Evolutionary conservation across 2,113 vertebrate species (phyloP), one percentile per base, ranked within the genome.

Genomic region (Gambusia holbrooki): DNA sequence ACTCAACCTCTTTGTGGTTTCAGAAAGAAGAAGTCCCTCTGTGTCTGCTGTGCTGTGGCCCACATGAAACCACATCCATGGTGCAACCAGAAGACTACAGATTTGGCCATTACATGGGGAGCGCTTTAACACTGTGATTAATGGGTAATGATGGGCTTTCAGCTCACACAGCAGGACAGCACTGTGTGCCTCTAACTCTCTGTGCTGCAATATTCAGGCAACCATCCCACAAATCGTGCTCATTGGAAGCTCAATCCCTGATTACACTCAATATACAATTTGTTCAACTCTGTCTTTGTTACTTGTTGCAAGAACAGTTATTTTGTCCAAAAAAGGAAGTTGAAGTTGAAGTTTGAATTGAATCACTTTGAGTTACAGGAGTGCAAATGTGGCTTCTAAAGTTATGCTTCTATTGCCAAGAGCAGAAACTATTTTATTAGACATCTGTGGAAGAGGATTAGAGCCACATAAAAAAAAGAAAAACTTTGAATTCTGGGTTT

Each of bases 131-230:
- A 40, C 68, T 71, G 73, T 67, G 71, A 76, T 81, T 76, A 80
- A 82, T 73, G 60, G 77, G 54, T 71, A 78, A 87, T 81, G 74
- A 84, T 11, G 32, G 79, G 65, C 40, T 80, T 82, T 80, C 84
- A 80, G 68, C 42, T 45, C 62, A 45, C 79, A 69, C 75, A 75
- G 81, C 32, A 1, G 82, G 87, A 77, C 65, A 48, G 68, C 77
- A 62, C 68, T 48, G 32, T 82, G 63, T 32, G 30, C 3, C 40
- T 77, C 45, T 11, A 1, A 1, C 74, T 70, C 64, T 64, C 64
- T 32, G 25, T 27, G 54, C 71, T 78, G 37, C 42, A 73, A 62
- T 70, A 70, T 67, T 82, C 32, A 77, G 35, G 9, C 70, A 69
- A 42, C 67, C 45, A 10, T 69, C 66, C 58, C 67, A 63, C 67